Evolutionary conservation across 1,140 invertebrate species (phyloP).

Genomic region (Hirudo medicinalis): DNA sequence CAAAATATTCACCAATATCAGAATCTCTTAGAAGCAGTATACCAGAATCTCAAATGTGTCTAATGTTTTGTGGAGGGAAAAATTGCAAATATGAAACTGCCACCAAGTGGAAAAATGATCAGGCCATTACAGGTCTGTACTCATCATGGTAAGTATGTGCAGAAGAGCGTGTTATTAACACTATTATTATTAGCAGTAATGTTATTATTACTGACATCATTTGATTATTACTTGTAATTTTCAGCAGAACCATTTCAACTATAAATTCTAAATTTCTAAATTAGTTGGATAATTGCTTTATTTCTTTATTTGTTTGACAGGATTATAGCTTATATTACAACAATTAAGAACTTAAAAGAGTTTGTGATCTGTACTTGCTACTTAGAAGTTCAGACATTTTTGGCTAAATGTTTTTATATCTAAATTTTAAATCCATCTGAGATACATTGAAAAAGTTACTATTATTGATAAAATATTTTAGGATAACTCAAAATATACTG

Average conservation of each 20-base stretch:
- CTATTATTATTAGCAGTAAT: too few relatives aligned
- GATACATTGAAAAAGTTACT: too few relatives aligned
- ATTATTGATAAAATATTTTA: conserved; percentile 37
- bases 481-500: conserved; percentile 71
- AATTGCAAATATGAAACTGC: conserved; percentile 66
- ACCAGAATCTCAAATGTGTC: conserved; percentile 27
- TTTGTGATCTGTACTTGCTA: background rate
- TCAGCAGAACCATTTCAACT: too few relatives aligned
- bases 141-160: conserved; percentile 58
- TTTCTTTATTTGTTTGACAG: too few relatives aligned
- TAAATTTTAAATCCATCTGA: too few relatives aligned
- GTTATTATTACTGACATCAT: too few relatives aligned
- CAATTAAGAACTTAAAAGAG: too few relatives aligned
- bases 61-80: conserved; percentile 65
- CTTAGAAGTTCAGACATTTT: background rate
- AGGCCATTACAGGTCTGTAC: conserved; percentile 63
- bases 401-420: background rate
- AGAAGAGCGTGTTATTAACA: background rate
- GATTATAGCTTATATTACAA: too few relatives aligned
- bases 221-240: too few relatives aligned
- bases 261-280: too few relatives aligned
- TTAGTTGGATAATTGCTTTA: too few relatives aligned
- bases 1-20: conserved; percentile 17
- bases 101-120: conserved; percentile 50
- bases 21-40: conserved; percentile 15